These are phyloP conservation scores for Oligia strigilis DNA, from an alignment of 2,888 invertebrate species.

Conservation along the genomic window DNA sequence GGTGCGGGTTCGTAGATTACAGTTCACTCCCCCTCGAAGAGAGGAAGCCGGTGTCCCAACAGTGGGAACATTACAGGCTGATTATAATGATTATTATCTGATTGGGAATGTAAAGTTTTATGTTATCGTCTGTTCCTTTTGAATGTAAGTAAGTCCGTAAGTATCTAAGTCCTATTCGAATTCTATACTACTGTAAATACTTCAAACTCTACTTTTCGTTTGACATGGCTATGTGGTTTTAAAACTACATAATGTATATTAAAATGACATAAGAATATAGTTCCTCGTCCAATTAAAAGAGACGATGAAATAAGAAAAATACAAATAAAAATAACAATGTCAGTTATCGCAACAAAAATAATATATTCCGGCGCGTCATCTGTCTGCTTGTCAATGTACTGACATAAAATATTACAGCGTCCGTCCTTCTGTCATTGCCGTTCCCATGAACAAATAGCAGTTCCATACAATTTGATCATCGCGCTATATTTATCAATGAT, in stretches of 20 bases:
- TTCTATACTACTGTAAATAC: not conserved
- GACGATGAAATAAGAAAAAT: constrained; percentile 8
- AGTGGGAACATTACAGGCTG: no score
- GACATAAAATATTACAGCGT: constrained; percentile 48
- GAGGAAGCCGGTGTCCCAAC: not conserved
- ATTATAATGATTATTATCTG: no score
- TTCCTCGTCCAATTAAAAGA: constrained; percentile 11
- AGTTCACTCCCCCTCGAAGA: not conserved
- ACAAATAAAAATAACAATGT: constrained; percentile 20
- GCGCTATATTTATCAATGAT: constrained; percentile 73
- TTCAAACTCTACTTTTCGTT: not conserved
- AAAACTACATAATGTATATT: not conserved
- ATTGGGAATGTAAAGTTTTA: not conserved
- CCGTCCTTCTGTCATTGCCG: constrained; percentile 34
- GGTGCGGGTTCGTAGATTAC: not conserved
- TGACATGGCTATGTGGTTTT: not conserved
- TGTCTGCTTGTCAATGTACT: constrained; percentile 50
- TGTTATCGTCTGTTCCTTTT: not conserved
- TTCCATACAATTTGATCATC: constrained; percentile 56
- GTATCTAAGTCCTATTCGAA: not conserved
- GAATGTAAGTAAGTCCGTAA: not conserved
- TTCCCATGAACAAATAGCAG: constrained; percentile 64
- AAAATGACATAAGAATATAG: not conserved
- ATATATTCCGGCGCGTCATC: constrained; percentile 40
- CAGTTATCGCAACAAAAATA: constrained; percentile 44